Evolutionary conservation across 2,113 vertebrate species (phyloP).

Genomic region (Muntiacus muntjak): DNA sequence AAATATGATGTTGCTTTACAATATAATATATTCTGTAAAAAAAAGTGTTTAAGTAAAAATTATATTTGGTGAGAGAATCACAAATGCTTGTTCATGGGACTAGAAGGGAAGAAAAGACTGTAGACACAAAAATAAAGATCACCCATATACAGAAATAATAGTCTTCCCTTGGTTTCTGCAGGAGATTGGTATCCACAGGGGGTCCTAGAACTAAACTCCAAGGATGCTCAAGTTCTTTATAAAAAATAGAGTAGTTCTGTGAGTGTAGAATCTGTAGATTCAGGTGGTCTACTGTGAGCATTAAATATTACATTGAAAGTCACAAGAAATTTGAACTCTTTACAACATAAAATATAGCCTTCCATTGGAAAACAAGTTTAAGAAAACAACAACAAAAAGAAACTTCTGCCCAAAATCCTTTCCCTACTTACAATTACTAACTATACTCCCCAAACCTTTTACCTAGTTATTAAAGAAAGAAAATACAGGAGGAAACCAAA

Average conservation of each 20-base stretch:
- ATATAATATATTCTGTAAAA: neutral
- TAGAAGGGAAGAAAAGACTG: neutral
- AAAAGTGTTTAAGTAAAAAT: neutral
- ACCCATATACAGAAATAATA: neutral
- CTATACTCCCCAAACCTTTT: rapidly evolving
- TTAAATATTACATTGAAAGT: neutral
- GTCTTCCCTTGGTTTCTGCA: neutral
- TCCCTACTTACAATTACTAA: neutral
- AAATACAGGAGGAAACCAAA: neutral
- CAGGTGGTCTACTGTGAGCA: neutral
- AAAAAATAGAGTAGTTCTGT: neutral
- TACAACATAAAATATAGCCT: neutral
- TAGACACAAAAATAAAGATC: neutral
- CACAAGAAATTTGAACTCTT: neutral
- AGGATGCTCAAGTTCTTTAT: neutral
- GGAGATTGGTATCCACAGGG: neutral
- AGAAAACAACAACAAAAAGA: neutral
- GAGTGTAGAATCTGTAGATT: neutral
- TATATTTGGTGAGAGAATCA: neutral
- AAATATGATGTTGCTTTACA: neutral
- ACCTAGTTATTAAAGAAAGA: neutral
- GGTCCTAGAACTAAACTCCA: neutral
- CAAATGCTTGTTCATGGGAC: neutral
- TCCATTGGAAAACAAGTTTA: neutral
- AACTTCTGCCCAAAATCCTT: neutral